Evolutionary conservation across 2,888 invertebrate species (phyloP), one percentile per base, ranked within the genome.

Genomic region (Phoenoteleia sp.): DNA sequence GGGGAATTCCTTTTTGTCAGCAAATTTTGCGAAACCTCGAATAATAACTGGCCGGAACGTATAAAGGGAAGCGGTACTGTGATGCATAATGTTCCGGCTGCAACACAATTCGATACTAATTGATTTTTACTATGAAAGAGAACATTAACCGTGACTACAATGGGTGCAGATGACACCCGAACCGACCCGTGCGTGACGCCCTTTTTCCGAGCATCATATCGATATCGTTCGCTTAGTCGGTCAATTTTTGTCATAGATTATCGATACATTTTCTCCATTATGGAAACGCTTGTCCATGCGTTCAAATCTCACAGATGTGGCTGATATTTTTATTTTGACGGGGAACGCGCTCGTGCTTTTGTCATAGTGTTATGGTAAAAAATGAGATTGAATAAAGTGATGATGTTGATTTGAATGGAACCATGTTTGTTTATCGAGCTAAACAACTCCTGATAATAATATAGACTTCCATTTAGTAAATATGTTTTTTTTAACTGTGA

Each of bases 131-230:
- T 90, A 90, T 84, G 84, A 76, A 76, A 77, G 81, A 77, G 81
- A 72, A 91, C 90, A 92, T 92, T 92, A 91, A 92, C 90, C 91
- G 89, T 92, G 91, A 91, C 92, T 90, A 91, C 88, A 79, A 87
- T 86, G 87, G 89, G 86, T 87, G 90, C 88, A 88, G 90, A 91
- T 90, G 90, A 91, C 89, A 89, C n/a, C 88, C 86, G 87, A 85
- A 87, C 84, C 89, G 88, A 90, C 84, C 89, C 89, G 91, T 90
- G 90, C 92, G 90, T 91, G 90, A 92, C 92, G 88, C 91, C 92
- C 92, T 90, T 88, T 89, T 87, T 82, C 87, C 82, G 62, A 69
- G 81, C 56, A 54, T 67, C 60, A 23, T 82, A 62, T 72, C 74
- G 80, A 86, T 84, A 56, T 62, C 36, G 45, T 64, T 72, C 83